Percentiles rank a stretch among this genome's conserved stretches.
Conservation (phyloP, 2,113 vertebrate species). For the Cacatua alba region DNA sequence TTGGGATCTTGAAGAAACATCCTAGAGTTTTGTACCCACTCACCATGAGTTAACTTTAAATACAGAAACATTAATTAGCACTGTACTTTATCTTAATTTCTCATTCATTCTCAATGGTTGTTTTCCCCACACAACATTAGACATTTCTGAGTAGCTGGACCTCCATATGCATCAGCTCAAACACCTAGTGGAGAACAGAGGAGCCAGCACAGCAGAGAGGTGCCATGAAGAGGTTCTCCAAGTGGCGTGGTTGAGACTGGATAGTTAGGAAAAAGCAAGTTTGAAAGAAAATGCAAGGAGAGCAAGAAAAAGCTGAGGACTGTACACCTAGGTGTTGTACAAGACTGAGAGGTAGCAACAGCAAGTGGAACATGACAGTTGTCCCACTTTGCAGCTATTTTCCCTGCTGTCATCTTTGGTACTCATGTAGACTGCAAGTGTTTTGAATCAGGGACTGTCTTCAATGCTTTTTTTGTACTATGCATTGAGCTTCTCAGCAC, state of each 20-base stretch:
- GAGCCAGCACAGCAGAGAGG: background rate
- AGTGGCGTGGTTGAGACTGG: background rate
- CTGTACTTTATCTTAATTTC: conserved; percentile 7
- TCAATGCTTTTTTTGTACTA: background rate
- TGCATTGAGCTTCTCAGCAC: background rate
- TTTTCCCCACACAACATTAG: background rate
- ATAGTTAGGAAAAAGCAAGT: background rate
- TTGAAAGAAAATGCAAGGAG: background rate
- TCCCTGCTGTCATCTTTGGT: background rate
- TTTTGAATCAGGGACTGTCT: background rate
- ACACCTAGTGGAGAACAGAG: background rate
- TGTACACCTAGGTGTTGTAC: accelerated
- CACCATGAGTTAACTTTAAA: background rate
- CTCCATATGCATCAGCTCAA: background rate
- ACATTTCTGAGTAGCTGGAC: background rate
- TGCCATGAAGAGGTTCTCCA: background rate
- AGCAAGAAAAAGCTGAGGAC: background rate
- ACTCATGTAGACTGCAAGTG: background rate
- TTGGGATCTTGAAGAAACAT: background rate
- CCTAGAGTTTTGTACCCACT: background rate
- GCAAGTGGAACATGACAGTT: background rate
- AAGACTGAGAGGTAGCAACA: background rate
- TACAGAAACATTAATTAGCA: background rate
- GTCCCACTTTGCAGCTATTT: background rate
- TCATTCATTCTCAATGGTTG: background rate